These are phyloP conservation scores for Diaphora mendica DNA, from an alignment of 2,888 invertebrate species.

Conservation along the genomic window DNA sequence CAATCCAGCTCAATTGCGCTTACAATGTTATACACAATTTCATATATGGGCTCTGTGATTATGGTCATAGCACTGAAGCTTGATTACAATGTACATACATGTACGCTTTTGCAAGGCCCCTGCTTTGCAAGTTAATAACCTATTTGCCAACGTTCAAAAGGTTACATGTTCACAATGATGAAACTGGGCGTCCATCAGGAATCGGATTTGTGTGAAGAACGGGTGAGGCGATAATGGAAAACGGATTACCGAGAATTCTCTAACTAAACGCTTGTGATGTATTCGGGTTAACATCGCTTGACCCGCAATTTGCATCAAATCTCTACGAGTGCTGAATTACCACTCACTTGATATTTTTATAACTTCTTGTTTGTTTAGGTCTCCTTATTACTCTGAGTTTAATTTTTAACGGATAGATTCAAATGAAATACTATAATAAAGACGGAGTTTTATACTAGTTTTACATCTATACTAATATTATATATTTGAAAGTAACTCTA, in stretches of 20 bases:
- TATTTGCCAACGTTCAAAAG: constrained; percentile 57
- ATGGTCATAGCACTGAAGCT: constrained; percentile 20
- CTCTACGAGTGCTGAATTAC: constrained; percentile 34
- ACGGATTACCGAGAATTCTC: constrained; percentile 67
- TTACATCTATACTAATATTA: too few species aligned
- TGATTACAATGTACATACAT: constrained; percentile 34
- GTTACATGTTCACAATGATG: constrained; percentile 56
- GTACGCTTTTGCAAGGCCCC: constrained; percentile 28
- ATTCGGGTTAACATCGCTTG: constrained; percentile 37
- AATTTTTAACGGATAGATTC: constrained; percentile 5
- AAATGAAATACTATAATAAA: constrained; percentile 5
- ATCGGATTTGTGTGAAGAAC: constrained; percentile 59
- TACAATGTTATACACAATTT: constrained; percentile 14
- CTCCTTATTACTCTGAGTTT: constrained; percentile 1
- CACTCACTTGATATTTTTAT: constrained; percentile 12
- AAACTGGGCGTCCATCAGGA: constrained; percentile 57
- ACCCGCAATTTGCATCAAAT: constrained; percentile 46
- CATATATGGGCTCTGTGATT: constrained; percentile 17
- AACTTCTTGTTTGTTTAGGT: constrained; percentile 3
- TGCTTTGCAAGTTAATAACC: constrained; percentile 68
- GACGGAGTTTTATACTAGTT: background rate
- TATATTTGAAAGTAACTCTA: too few species aligned
- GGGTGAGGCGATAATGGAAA: constrained; percentile 70
- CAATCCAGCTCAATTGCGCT: background rate
- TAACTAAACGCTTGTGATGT: constrained; percentile 57